These are phyloP conservation scores for Mamestra configurata DNA, from an alignment of 1,140 invertebrate genomes.

Conservation along the genomic window DNA sequence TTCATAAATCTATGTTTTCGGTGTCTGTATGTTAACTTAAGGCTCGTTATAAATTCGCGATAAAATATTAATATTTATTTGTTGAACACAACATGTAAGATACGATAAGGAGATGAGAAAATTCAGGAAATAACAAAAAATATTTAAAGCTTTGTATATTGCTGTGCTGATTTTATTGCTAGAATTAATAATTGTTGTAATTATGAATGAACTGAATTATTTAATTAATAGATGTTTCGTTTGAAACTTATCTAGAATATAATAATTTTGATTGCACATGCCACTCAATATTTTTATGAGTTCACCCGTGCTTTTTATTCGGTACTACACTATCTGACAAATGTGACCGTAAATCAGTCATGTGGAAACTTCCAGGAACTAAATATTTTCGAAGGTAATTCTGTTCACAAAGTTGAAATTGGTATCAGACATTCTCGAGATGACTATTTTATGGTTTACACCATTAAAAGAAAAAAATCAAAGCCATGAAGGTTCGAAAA, in stretches of 20 bases:
- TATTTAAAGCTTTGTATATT: slow-evolving; percentile 75
- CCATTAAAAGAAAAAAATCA: neutral
- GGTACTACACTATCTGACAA: slow-evolving; percentile 27
- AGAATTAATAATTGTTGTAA: slow-evolving; percentile 56
- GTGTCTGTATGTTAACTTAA: slow-evolving; percentile 61
- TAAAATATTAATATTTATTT: slow-evolving; percentile 44
- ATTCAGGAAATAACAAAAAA: slow-evolving; percentile 56
- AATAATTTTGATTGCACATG: slow-evolving; percentile 50
- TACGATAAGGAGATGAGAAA: slow-evolving; percentile 49
- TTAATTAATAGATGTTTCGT: slow-evolving; percentile 50
- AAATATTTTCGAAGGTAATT: too few species aligned
- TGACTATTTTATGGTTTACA: neutral
- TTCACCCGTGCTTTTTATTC: slow-evolving; percentile 45
- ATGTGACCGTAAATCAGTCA: too few species aligned
- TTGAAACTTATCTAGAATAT: slow-evolving; percentile 48
- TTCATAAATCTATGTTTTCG: slow-evolving; percentile 53
- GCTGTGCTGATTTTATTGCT: slow-evolving; percentile 58
- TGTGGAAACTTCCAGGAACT: too few species aligned
- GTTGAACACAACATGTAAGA: slow-evolving; percentile 47
- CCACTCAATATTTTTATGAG: slow-evolving; percentile 39
- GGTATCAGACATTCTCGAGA: too few species aligned
- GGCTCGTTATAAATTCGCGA: slow-evolving; percentile 48
- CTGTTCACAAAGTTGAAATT: too few species aligned
- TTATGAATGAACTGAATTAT: slow-evolving; percentile 56
- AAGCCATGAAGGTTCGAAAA: neutral